phyloP scores from a whole-genome alignment of 2,888 invertebrate species.

The Cetonia aurata region DNA sequence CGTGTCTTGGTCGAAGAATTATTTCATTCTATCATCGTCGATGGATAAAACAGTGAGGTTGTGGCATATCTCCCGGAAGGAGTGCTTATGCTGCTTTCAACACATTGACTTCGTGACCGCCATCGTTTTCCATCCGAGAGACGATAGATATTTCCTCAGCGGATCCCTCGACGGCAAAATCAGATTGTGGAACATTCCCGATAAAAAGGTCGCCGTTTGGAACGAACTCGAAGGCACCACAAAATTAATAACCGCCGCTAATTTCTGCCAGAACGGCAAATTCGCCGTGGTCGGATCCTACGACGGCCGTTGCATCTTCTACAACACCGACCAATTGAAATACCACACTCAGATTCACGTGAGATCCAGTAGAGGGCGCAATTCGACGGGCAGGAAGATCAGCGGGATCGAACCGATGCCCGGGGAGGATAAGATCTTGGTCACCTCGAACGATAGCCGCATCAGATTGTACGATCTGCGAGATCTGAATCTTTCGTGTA shows the following conservation, averaged over 20 bases:
- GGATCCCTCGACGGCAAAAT: conserved; percentile 98
- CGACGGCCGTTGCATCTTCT: conserved; percentile 98
- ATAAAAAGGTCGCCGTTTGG: conserved; percentile 98
- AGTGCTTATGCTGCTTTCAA: conserved; percentile 98
- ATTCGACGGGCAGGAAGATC: conserved; percentile 94
- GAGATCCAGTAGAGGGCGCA: conserved; percentile 94
- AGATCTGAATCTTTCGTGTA: conserved; percentile 92
- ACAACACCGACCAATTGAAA: conserved; percentile 97
- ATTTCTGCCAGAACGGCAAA: conserved; percentile 97
- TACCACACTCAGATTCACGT: conserved; percentile 99
- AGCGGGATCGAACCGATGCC: conserved; percentile 98
- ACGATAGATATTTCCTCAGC: conserved; percentile 92
- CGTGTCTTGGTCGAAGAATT: conserved; percentile 99
- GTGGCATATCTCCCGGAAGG: conserved; percentile 97
- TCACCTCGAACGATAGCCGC: conserved; percentile 98
- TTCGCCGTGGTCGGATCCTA: conserved; percentile 99
- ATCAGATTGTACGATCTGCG: conserved; percentile 95
- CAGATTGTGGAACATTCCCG: conserved; percentile 99
- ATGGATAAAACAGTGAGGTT: conserved; percentile 98
- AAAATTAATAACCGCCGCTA: conserved; percentile 95
- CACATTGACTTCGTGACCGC: conserved; percentile 99
- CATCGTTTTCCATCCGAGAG: conserved; percentile 96
- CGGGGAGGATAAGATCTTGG: conserved; percentile 93
- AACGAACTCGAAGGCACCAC: conserved; percentile 96
- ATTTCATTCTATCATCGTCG: conserved; percentile 96